Evolutionary conservation across 2,113 vertebrate species (phyloP).

Genomic region (Cyanoramphus novaezelandiae): DNA sequence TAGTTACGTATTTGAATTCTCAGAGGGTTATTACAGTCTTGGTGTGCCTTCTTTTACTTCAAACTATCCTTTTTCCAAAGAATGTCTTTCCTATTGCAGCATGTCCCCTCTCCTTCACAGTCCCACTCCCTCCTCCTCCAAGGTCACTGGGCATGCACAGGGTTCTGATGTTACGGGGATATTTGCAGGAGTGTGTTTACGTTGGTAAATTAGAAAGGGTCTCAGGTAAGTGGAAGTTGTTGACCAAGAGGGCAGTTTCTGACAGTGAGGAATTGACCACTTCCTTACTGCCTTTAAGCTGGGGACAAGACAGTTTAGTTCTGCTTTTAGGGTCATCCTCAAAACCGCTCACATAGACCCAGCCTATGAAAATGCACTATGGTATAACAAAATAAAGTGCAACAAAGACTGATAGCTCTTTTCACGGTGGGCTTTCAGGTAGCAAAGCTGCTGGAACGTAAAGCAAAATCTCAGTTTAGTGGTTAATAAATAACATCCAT

Average conservation of each 20-base stretch:
- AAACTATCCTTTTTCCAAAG: neutral
- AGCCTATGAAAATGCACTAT: neutral
- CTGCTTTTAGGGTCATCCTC: neutral
- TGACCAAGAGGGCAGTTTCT: neutral
- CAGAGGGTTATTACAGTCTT: neutral
- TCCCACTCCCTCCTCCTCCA: neutral
- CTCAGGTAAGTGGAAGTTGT: neutral
- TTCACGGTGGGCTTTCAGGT: neutral
- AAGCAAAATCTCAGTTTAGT: neutral
- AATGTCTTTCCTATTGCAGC: neutral
- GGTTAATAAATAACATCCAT: neutral
- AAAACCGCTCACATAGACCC: neutral
- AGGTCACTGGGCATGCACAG: neutral
- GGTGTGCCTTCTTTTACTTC: accelerated
- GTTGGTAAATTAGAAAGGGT: neutral
- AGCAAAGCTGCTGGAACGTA: neutral
- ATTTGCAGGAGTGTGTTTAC: neutral
- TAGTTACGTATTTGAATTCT: neutral
- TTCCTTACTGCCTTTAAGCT: neutral
- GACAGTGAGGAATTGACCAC: neutral
- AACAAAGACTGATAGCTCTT: neutral
- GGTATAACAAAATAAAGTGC: neutral
- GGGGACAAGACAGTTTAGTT: neutral
- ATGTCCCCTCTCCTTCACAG: neutral
- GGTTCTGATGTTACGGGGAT: neutral